Evolutionary conservation across 2,888 invertebrate genomes (phyloP).

Genomic region (Drosophila seclusa): DNA sequence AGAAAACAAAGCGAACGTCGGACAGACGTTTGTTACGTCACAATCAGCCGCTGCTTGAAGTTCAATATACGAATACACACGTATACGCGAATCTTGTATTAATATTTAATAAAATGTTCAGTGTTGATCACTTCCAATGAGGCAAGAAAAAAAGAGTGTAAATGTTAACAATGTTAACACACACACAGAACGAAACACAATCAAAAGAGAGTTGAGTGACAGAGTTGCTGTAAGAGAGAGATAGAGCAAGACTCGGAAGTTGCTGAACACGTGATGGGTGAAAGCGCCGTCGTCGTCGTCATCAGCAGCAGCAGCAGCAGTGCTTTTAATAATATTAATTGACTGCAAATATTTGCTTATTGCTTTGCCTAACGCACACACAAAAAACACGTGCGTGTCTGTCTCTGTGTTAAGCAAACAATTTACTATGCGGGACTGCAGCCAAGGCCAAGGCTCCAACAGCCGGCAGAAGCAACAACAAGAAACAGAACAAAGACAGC

Average conservation of each 20-base stretch:
- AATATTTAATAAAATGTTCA: background rate
- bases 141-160: conserved; percentile 2
- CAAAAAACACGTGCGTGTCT: conserved; percentile 4
- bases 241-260: conserved; percentile 37
- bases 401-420: conserved; percentile 39
- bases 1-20: background rate
- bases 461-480: conserved; percentile 10
- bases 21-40: conserved; percentile 17
- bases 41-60: background rate
- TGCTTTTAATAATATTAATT: conserved; percentile 45
- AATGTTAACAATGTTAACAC: background rate
- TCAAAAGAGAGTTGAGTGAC: background rate
- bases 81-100: background rate
- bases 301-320: conserved; percentile 15
- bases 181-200: conserved; percentile 5
- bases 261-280: conserved; percentile 59
- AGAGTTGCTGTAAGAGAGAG: background rate
- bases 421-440: conserved; percentile 29
- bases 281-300: conserved; percentile 29
- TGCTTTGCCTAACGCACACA: conserved; percentile 16
- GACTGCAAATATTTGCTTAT: conserved; percentile 43
- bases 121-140: background rate
- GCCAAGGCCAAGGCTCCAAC: conserved; percentile 54
- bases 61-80: conserved; percentile 22
- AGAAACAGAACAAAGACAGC: conserved; percentile 30